Evolutionary conservation across 2,888 invertebrate genomes (phyloP), one percentile per base, ranked within the genome.

Genomic region (Mylabris sibirica): DNA sequence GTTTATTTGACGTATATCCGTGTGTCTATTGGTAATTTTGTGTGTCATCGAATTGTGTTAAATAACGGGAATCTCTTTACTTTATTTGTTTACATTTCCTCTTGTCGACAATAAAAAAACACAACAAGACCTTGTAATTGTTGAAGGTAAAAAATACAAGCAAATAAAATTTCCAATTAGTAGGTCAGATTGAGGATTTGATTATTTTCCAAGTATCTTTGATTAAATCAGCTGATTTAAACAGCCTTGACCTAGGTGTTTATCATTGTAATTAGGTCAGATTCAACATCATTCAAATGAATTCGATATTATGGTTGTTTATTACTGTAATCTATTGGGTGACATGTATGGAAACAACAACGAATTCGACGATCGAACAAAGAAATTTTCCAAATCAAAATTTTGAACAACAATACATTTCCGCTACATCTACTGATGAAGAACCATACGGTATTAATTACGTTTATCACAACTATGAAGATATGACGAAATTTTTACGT

Each of bases 391-490:
- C 20, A 5, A 49, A 20, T 49, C 17, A 17, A 9, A 17, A 49
- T 20, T 49, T 20, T 6, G 49, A 49, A n/a, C 41, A 41, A n/a
- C n/a, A n/a, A n/a, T n/a, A n/a, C n/a, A n/a, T n/a, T n/a, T n/a
- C n/a, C n/a, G n/a, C n/a, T n/a, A n/a, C n/a, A n/a, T n/a, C n/a
- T n/a, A n/a, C n/a, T n/a, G n/a, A 65, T 63, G 61, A 49, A 11
- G 83, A 83, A 44, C 79, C 81, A 3, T 84, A 82, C 62, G 71
- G 72, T 11, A 75, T 96, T 73, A 94, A 95, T 77, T 97, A 93
- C 86, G 89, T 89, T 66, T 97, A 97, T 84, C 97, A 97, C 83
- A 92, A 95, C 84, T 94, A 95, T 82, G 93, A 94, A 41, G 90
- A 92, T 81, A 88, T 97, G 88, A 95, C 95, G 53, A 89, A 90